These are phyloP conservation scores for Schizaphis graminum DNA, from an alignment of 2,888 invertebrate species.

Conservation along the genomic window DNA sequence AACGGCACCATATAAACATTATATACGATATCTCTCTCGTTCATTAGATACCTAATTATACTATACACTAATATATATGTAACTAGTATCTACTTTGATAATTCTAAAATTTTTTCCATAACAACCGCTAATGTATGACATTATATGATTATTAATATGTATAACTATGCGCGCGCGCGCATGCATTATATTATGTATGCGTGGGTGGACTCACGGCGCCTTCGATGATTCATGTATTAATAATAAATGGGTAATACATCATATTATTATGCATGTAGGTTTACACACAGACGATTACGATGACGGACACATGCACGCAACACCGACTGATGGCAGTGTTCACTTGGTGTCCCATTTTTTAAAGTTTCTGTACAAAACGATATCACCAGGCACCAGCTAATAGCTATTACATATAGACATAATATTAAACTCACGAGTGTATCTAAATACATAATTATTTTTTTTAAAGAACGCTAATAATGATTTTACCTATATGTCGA, in stretches of 20 bases:
- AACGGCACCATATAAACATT: no score
- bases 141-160: not conserved
- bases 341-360: not conserved
- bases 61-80: not conserved
- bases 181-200: not conserved
- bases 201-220: constrained; percentile 22
- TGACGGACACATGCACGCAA: not conserved
- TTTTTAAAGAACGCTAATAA: not conserved
- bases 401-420: not conserved
- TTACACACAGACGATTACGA: not conserved
- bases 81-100: not conserved
- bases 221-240: not conserved
- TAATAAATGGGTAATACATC: not conserved
- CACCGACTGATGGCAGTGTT: not conserved
- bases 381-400: not conserved
- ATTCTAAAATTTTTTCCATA: not conserved
- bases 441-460: not conserved
- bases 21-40: not conserved
- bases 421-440: not conserved
- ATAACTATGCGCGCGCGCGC: not conserved
- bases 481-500: not conserved
- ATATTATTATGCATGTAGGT: not conserved
- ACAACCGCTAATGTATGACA: not conserved
- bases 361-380: not conserved
- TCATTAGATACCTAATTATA: not conserved